Base-by-base conservation (phyloP, 2,888 invertebrate species). In the Polymixis lichenea region DNA sequence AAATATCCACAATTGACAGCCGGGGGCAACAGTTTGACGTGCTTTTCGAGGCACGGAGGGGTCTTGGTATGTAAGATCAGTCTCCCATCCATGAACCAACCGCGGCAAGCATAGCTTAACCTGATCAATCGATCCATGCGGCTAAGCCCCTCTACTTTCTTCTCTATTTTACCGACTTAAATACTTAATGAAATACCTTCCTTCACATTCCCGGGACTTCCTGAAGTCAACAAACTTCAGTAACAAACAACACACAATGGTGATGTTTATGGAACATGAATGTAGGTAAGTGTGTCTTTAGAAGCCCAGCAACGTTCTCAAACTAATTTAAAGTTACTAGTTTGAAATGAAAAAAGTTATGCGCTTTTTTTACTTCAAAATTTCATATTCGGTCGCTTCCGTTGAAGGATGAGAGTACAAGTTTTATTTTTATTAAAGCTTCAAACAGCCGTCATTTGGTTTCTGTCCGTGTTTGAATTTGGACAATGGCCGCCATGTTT, bases 391-490 rank as follows among this genome's bases (percentile, higher is more conserved):
- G 66, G 85, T 80, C 67, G 68, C 49, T 56, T 68, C 58, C 60
- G 38, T 66, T 78, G 56, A 53, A 58, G 43, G 66, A 74, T 77
- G 56, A 70, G 53, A 74, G 68, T 64, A 61, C 61, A 82, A 85
- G 78, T 80, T 80, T 66, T 82, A 75, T 80, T 83, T 85, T 80
- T 86, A 80, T 71, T 87, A 78, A 80, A 86, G 83, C 32, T 75
- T 78, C 17, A 28, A 62, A 55, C 73, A 76, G 82, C 80, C 78
- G 76, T 71, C 72, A 70, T 72, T 38, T 49, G 53, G 32, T 67
- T 75, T 77, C 75, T 64, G 58, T 55, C 7, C 49, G 65, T 25
- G 53, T 65, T 60, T 55, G 17, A 58, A 62, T 46, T 60, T 67
- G 17, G 43, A 72, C 72, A 67, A 13, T 60, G 43, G n/a, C 66